phyloP scores from a whole-genome alignment of 2,888 invertebrate genomes.

The Acanthosepion esculentum region DNA sequence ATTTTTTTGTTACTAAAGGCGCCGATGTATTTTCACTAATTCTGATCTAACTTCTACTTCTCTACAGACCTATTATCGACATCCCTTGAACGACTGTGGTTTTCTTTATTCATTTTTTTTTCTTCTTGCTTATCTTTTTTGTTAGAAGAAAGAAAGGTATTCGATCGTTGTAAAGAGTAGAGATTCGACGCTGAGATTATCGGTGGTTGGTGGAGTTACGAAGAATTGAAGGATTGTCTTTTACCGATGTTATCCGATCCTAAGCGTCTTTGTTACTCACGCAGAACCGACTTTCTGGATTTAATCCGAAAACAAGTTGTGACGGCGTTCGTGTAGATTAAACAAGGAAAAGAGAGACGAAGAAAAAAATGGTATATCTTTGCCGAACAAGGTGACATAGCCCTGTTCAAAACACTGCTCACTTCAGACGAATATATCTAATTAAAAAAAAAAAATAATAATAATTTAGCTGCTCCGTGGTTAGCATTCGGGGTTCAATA shows the following conservation, averaged over 20 bases:
- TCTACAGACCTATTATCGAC: too few species aligned
- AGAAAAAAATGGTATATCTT: not conserved
- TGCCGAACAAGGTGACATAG: not conserved
- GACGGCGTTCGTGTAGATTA: not conserved
- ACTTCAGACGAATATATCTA: not conserved
- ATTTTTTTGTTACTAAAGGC: too few species aligned
- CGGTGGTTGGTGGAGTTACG: not conserved
- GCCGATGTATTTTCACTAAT: too few species aligned
- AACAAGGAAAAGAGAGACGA: not conserved
- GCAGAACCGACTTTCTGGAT: not conserved
- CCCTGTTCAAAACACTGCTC: not conserved
- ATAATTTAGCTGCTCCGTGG: too few species aligned
- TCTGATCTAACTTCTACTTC: too few species aligned
- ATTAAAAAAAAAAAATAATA: too few species aligned
- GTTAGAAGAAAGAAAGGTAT: not conserved
- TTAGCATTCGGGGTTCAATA: not conserved
- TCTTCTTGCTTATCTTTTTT: too few species aligned
- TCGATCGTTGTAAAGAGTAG: too few species aligned
- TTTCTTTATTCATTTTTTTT: too few species aligned
- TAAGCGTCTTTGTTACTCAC: not conserved
- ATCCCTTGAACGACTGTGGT: too few species aligned
- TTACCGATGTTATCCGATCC: not conserved
- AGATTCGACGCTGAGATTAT: not conserved
- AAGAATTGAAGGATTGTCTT: not conserved
- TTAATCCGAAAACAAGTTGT: conserved; percentile 33